Evolutionary conservation across 2,113 vertebrate genomes (phyloP).

Genomic region (Carassius gibelio): DNA sequence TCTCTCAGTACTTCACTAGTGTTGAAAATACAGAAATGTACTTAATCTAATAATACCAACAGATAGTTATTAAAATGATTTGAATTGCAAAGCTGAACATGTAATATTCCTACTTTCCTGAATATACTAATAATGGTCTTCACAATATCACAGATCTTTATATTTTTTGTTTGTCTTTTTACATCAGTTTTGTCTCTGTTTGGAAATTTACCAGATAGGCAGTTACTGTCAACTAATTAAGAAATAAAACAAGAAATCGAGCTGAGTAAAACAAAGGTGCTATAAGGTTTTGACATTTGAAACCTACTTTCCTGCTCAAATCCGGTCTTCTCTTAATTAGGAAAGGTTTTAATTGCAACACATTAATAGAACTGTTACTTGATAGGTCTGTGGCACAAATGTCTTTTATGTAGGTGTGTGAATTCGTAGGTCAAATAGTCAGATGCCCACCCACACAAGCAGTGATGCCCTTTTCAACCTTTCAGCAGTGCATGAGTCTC

Average conservation of each 20-base stretch:
- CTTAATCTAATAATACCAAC: not conserved
- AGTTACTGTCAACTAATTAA: not conserved
- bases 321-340: constrained; percentile 10
- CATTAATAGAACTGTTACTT: constrained; percentile 1
- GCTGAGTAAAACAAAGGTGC: not conserved
- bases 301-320: not conserved
- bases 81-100: not conserved
- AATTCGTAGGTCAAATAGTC: not conserved
- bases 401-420: not conserved
- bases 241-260: not conserved
- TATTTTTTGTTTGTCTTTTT: too few relatives aligned
- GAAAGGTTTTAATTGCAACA: not conserved
- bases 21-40: not conserved
- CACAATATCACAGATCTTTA: too few relatives aligned
- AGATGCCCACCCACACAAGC: constrained; percentile 13
- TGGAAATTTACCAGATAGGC: not conserved
- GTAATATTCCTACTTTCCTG: not conserved
- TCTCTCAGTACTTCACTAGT: not conserved
- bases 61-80: not conserved
- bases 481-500: constrained; percentile 26
- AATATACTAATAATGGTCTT: not conserved
- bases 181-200: not conserved
- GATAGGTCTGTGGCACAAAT: not conserved
- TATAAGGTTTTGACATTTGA: constrained; percentile 9
- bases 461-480: constrained; percentile 9